A percentile compares a stretch with the other conserved stretches of the same genome.
Conservation (phyloP, 2,113 vertebrate genomes). For the Naja naja region DNA sequence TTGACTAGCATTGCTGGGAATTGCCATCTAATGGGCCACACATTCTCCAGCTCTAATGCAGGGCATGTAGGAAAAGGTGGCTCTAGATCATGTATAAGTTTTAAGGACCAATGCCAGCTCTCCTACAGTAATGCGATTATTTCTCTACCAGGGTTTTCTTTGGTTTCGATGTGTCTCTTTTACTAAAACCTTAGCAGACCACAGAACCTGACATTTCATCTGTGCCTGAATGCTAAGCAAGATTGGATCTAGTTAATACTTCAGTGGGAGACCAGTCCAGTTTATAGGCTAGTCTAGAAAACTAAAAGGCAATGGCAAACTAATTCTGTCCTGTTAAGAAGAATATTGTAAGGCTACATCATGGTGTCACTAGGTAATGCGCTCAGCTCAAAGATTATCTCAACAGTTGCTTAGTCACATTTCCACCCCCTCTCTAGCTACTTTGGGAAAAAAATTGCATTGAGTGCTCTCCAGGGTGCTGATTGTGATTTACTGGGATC, state of each 20-base stretch:
- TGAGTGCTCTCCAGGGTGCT: background rate
- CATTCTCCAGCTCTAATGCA: background rate
- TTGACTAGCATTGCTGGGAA: background rate
- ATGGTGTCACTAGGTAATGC: background rate
- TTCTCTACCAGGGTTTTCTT: background rate
- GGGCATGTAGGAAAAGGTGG: background rate
- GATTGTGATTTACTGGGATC: background rate
- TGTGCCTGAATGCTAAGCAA: background rate
- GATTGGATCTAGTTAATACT: background rate
- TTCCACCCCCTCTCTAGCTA: too few relatives aligned
- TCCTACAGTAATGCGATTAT: background rate
- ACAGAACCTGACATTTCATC: background rate
- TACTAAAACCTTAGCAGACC: background rate
- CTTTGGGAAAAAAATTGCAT: background rate
- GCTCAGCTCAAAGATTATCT: background rate
- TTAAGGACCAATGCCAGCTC: background rate
- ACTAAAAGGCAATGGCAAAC: background rate
- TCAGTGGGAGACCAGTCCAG: background rate
- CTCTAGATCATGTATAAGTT: background rate
- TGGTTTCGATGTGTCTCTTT: background rate
- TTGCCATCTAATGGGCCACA: background rate
- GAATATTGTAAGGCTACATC: background rate
- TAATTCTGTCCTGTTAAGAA: background rate
- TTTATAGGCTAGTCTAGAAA: background rate
- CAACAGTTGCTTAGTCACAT: background rate